Evolutionary conservation across 2,797 vertebrate genomes (phyloP), one percentile per base, ranked within the genome.

Genomic region (Crax fasciolata): DNA sequence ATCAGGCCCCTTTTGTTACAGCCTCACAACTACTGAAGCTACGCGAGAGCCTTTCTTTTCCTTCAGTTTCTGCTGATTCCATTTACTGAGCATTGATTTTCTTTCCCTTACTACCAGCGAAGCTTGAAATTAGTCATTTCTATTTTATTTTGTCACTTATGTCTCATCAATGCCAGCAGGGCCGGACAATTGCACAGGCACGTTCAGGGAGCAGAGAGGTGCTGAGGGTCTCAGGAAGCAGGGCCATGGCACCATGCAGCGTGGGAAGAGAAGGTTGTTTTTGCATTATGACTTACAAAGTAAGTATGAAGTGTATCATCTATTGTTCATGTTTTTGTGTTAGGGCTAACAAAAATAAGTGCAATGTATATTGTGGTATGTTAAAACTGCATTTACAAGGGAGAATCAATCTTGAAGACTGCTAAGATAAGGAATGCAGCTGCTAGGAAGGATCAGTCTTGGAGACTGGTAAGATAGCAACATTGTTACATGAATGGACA

Each of bases 111-210:
- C 89, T 85, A 54, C 68, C 84, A 95, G 62, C 81, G 87, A 90
- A 97, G 87, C 93, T 89, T 96, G 94, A 96, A 96, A 97, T 96
- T 85, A 91, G 89, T 93, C 61, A 94, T 94, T 93, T 89, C 90
- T 94, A 17, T 74, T 84, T 90, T 55, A 76, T 82, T 94, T 73
- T 95, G 81, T 92, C 80, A 49, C 61, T 90, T 78, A 25, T 43
- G 44, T 88, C 38, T 59, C 75, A 68, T 87, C 6, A 0, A 38
- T 83, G 41, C 32, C 13, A 48, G 44, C 83, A 71, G 44, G 61
- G 44, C 44, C 28, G 86, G 88, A 59, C 61, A 68, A 51, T 0
- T 2, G 58, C 25, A 73, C 19, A 43, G 41, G 86, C 49, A 55
- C 0, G 0, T 30, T 61, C 54, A 23, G 62, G 44, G 68, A 74